Percentiles rank a stretch among this genome's conserved stretches.
Conservation (phyloP, 2,797 vertebrate genomes). For the Clarias pachynema region DNA sequence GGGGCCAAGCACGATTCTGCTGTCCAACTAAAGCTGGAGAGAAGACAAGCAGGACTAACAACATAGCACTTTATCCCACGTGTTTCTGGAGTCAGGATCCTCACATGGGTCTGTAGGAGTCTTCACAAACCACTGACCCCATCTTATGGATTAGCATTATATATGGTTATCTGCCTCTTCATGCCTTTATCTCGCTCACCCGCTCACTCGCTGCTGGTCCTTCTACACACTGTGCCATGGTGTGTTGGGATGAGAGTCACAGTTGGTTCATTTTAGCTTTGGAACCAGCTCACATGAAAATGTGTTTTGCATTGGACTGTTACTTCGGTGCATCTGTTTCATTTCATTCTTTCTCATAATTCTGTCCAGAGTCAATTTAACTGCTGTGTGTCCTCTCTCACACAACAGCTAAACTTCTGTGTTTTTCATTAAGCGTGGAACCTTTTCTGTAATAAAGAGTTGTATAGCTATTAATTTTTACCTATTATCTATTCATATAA, state of each 20-base stretch:
- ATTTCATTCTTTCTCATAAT: not conserved
- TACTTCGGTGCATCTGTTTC: not conserved
- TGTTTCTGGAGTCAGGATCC: conserved; percentile 42
- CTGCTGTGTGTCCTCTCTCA: not conserved
- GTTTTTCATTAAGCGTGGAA: not conserved
- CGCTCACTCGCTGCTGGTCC: not conserved
- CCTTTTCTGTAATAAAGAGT: not conserved
- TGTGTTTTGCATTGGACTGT: not conserved
- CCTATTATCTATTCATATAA: not conserved
- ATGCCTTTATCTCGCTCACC: conserved; percentile 43
- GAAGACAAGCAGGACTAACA: conserved; percentile 51
- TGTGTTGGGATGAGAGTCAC: conserved; percentile 29
- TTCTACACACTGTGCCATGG: conserved; percentile 3
- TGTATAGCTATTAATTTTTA: not conserved
- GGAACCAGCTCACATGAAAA: not conserved
- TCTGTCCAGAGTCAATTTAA: not conserved
- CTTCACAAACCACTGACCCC: conserved; percentile 54
- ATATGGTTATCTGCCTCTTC: conserved; percentile 44
- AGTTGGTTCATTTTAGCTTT: conserved; percentile 28
- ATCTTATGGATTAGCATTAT: conserved; percentile 54
- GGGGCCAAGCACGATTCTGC: conserved; percentile 33
- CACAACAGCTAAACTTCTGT: not conserved
- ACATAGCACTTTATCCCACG: conserved; percentile 39
- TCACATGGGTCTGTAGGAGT: conserved; percentile 52
- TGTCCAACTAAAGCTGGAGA: conserved; percentile 47